Evolutionary conservation across 2,113 vertebrate species (phyloP).

Genomic region (Tricholaema leucomelas): DNA sequence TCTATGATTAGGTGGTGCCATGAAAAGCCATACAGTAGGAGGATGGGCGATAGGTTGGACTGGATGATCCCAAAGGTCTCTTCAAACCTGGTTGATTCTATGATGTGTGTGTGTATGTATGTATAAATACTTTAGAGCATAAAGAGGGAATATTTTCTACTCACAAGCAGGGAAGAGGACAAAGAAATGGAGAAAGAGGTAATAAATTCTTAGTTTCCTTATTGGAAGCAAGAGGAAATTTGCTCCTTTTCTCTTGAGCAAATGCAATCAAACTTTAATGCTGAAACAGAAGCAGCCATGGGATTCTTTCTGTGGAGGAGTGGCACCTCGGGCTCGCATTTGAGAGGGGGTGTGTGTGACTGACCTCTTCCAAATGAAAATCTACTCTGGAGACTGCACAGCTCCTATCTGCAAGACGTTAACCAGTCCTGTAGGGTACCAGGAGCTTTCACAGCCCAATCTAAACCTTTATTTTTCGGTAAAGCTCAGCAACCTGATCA

Average conservation of each 20-base stretch:
- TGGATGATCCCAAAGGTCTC: no score
- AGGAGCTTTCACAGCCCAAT: accelerated
- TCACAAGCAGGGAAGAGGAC: not conserved
- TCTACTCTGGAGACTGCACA: not conserved
- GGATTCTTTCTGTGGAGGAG: not conserved
- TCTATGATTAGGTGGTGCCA: no score
- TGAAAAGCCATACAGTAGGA: no score
- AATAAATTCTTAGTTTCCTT: not conserved
- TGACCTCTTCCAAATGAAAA: not conserved
- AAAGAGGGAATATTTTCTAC: not conserved
- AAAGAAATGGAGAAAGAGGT: not conserved
- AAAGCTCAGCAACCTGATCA: not conserved
- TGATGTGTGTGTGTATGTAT: no score
- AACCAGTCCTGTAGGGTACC: accelerated
- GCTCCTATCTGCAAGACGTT: not conserved
- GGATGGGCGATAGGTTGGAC: no score
- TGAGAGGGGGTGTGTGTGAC: not conserved
- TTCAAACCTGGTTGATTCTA: no score
- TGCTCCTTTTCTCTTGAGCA: not conserved
- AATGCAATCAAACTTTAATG: not conserved
- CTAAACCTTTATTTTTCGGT: accelerated
- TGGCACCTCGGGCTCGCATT: not conserved
- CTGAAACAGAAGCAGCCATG: not conserved
- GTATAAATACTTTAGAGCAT: not conserved
- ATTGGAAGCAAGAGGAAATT: not conserved